Evolutionary conservation across 2,888 invertebrate genomes (phyloP), one percentile per base, ranked within the genome.

Genomic region (Sarcophaga rosellei): DNA sequence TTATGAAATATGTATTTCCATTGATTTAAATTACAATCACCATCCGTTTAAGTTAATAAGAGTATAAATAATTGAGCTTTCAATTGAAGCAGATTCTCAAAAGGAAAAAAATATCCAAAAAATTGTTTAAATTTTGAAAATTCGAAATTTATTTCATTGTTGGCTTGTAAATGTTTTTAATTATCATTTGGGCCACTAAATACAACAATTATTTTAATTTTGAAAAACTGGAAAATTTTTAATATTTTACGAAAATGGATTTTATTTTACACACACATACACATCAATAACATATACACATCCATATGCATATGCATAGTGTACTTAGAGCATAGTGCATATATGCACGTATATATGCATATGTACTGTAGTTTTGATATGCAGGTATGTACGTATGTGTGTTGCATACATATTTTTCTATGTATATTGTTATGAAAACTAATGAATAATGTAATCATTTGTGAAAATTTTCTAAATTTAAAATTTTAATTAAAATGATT

Each of bases 401-500:
- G 59, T 62, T 45, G 35, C 70, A 80, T 68, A 69, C 25, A 65
- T 86, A 80, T 66, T 35, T 35, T 35, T 82, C 74, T 79, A 12
- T 76, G 73, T 82, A 62, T 87, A 84, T 87, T 86, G 84, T 84
- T 86, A 86, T 86, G 86, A 86, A 86, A 86, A 86, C 86, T 86
- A 86, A 86, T 86, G 83, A 86, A 84, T 86, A 86, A 84, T 81
- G 84, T 86, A 86, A 86, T 86, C 86, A 86, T 84, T 86, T 86
- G 86, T 84, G 81, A 84, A 85, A 84, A 86, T 86, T 84, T 86
- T 84, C 86, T 84, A 86, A 86, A 86, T 86, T 86, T 86, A 86
- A 89, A 89, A 89, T 90, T 90, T 90, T 90, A 90, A 90, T 88
- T 90, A 89, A 90, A 90, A 90, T 89, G 89, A 90, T 84, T 84